Evolutionary conservation across 2,888 invertebrate species (phyloP), one percentile per base, ranked within the genome.

Genomic region (Zele albiditarsus): DNA sequence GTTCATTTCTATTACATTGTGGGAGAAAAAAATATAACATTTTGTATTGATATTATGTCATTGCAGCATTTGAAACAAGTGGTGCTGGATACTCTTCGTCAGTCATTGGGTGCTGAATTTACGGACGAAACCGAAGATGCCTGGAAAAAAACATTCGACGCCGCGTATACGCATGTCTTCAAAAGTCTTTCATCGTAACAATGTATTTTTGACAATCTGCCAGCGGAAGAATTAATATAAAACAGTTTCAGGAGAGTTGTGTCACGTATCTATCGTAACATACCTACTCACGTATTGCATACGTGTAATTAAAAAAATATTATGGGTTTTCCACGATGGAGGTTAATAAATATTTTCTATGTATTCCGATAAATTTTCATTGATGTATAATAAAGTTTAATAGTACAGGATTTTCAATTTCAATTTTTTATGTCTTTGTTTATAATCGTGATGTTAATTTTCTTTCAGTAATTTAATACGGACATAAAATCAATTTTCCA

Each of bases 61-160:
- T 88, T 88, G 8, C 84, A 91, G 91, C 86, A 90, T 79, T 82
- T 91, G 76, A 89, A 90, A 78, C 79, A 79, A 49, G 86, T 89
- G 10, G 79, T 90, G n/a, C 67, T 90, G 57, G 88, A 89, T 4
- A 86, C 90, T 60, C 82, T 91, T 25, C 83, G 85, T 20, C 87
- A 89, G 74, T 88, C 85, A 73, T 82, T 91, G 38, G 91, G 90
- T 28, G 80, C 84, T 2, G 88, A 88, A 76, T 89, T 89, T 76
- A 90, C 90, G 0, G 80, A 86, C 67, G 89, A 89, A 77, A 88
- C 87, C 1, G 85, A 85, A 14, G 87, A 86, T 27, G 90, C 91
- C 4, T 91, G 91, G 91, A 86, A 83, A 66, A 90, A 90, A 80
- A 87, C 89, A 5, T 65, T 80, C 23, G 68, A 75, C 53, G 77